phyloP scores from a whole-genome alignment of 2,888 invertebrate genomes.

The Himalopsyche japonica region DNA sequence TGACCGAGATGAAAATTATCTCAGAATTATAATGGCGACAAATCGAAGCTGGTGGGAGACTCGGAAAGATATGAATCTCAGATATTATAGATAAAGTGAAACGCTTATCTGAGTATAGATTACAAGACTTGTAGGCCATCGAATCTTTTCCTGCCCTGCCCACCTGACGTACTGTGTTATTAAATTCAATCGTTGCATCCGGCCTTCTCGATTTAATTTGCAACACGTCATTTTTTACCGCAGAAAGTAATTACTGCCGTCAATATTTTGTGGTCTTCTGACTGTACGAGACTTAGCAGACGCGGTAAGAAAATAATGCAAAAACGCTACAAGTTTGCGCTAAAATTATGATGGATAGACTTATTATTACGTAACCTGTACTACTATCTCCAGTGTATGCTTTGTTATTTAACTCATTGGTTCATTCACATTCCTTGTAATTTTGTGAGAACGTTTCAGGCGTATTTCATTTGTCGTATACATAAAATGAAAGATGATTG shows the following conservation, averaged over 20 bases:
- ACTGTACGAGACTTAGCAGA: not conserved
- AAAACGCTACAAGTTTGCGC: slow-evolving; percentile 2
- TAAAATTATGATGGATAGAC: not conserved
- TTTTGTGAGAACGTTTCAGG: no score
- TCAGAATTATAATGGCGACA: not conserved
- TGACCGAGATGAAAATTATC: not conserved
- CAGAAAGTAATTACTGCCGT: slow-evolving; percentile 28
- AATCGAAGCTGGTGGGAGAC: not conserved
- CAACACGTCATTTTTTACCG: slow-evolving; percentile 29
- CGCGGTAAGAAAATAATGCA: not conserved
- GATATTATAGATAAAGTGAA: not conserved
- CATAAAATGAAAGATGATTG: no score
- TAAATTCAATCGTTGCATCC: slow-evolving; percentile 28
- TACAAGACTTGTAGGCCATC: not conserved
- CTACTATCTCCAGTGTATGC: not conserved
- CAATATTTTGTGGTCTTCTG: slow-evolving; percentile 11
- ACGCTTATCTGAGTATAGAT: not conserved
- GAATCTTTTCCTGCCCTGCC: not conserved
- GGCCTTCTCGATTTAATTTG: slow-evolving; percentile 25
- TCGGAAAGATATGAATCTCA: not conserved
- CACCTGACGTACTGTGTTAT: not conserved
- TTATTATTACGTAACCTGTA: not conserved
- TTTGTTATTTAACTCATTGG: not conserved
- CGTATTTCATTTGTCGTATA: no score
- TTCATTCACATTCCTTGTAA: not conserved